A percentile compares a stretch with the other conserved stretches of the same genome.
Evolutionary conservation across 2,888 invertebrate species (phyloP).

Genomic region (Andrena bucephala): DNA sequence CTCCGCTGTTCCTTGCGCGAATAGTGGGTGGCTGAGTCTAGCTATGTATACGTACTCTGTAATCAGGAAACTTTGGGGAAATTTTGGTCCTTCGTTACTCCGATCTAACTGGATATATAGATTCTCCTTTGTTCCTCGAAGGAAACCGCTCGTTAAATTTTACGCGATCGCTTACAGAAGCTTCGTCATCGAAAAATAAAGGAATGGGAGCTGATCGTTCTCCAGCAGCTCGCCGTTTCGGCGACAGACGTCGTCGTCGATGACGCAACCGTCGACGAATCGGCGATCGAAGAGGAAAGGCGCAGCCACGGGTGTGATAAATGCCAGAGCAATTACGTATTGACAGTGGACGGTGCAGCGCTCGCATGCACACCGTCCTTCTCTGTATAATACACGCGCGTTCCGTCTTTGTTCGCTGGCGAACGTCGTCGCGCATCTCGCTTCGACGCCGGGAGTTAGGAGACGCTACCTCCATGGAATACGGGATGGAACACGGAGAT

Average conservation of each 20-base stretch:
- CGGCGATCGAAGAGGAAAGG: conserved; percentile 26
- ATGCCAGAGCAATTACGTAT: conserved; percentile 78
- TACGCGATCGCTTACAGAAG: too few relatives aligned
- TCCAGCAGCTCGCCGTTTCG: background rate
- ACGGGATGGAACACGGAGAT: conserved; percentile 30
- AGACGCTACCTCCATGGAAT: conserved; percentile 24
- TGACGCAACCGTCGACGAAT: background rate
- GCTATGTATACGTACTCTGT: background rate
- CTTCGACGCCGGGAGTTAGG: conserved; percentile 30
- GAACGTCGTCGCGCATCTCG: conserved; percentile 26
- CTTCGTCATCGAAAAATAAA: too few relatives aligned
- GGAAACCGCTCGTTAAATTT: too few relatives aligned
- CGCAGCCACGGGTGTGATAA: conserved; percentile 66
- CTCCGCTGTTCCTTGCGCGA: conserved; percentile 44
- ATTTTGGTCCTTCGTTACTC: too few relatives aligned
- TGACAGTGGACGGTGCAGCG: conserved; percentile 69
- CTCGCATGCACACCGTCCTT: conserved; percentile 19
- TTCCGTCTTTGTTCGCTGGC: conserved; percentile 32
- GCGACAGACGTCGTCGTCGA: conserved; percentile 3
- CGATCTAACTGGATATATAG: too few relatives aligned
- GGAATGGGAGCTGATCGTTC: background rate
- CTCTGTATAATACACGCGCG: conserved; percentile 8
- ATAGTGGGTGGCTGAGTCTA: background rate
- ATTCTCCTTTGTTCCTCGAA: too few relatives aligned
- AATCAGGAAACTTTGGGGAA: background rate